These are phyloP conservation scores for Rhipidura dahli DNA, from an alignment of 2,113 vertebrate genomes.

Conservation along the genomic window DNA sequence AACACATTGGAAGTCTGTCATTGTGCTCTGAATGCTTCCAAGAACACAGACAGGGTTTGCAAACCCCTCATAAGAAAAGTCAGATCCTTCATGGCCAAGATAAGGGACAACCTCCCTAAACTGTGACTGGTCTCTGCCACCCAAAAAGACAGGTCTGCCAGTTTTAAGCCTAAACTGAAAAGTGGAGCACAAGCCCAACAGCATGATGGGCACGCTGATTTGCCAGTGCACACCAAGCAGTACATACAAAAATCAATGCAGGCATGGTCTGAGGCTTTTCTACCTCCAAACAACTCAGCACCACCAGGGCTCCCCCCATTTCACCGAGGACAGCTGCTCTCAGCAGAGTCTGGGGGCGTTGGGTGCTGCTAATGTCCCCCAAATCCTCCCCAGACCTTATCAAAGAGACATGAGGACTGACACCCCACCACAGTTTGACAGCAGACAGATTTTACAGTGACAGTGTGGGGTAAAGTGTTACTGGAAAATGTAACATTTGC, in stretches of 20 bases:
- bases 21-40: not conserved
- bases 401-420: not conserved
- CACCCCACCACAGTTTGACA: not conserved
- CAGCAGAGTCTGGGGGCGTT: not conserved
- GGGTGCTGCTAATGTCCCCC: not conserved
- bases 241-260: not conserved
- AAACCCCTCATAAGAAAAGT: not conserved
- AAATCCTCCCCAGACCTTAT: not conserved
- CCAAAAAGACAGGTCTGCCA: not conserved
- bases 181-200: not conserved
- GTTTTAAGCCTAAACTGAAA: not conserved
- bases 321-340: not conserved
- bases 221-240: not conserved
- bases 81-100: not conserved
- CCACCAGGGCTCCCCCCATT: not conserved
- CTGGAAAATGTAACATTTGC: constrained; percentile 1
- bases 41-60: not conserved
- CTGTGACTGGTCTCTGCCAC: not conserved
- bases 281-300: not conserved
- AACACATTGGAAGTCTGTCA: rapidly evolving
- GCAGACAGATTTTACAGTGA: constrained; percentile 35
- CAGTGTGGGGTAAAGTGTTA: constrained; percentile 10
- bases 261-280: not conserved
- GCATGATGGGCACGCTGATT: not conserved
- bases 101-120: not conserved